These are phyloP conservation scores for Thelaira solivaga DNA, from an alignment of 2,888 invertebrate genomes.

Conservation along the genomic window DNA sequence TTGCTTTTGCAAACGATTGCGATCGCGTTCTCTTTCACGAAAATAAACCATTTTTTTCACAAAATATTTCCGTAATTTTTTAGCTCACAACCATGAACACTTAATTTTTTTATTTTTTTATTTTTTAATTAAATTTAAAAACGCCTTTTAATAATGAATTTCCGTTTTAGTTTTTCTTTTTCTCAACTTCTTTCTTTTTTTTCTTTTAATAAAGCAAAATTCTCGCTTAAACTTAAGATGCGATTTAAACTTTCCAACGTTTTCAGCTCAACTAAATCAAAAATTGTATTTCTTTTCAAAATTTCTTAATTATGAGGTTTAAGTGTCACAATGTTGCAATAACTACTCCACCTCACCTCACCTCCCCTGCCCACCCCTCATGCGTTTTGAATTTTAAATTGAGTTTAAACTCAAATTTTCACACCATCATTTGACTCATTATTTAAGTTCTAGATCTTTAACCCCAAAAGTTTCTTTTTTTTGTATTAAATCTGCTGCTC, in stretches of 20 bases:
- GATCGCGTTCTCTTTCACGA: conserved; percentile 68
- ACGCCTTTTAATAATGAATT: too few relatives aligned
- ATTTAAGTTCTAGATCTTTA: conserved; percentile 36
- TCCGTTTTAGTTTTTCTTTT: conserved; percentile 20
- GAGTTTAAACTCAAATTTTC: conserved; percentile 52
- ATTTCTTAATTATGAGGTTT: conserved; percentile 51
- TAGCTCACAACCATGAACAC: not conserved
- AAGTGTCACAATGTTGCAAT: conserved; percentile 42
- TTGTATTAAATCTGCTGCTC: conserved; percentile 6
- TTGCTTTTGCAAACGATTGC: conserved; percentile 60
- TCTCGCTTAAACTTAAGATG: conserved; percentile 1
- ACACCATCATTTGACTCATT: conserved; percentile 5
- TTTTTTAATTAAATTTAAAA: too few relatives aligned
- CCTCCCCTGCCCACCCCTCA: not conserved
- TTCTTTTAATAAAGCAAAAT: too few relatives aligned
- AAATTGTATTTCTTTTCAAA: conserved; percentile 35
- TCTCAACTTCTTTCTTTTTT: conserved; percentile 3
- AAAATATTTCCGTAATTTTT: too few relatives aligned
- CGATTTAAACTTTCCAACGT: conserved; percentile 59
- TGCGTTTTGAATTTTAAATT: conserved; percentile 23
- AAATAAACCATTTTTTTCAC: conserved; percentile 62
- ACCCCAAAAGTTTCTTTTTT: conserved; percentile 45
- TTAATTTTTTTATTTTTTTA: not conserved
- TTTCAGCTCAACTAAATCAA: conserved; percentile 56
- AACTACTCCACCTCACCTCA: too few relatives aligned